These are phyloP conservation scores for Muscicapa comitata DNA, from an alignment of 2,797 vertebrate species.

Conservation along the genomic window DNA sequence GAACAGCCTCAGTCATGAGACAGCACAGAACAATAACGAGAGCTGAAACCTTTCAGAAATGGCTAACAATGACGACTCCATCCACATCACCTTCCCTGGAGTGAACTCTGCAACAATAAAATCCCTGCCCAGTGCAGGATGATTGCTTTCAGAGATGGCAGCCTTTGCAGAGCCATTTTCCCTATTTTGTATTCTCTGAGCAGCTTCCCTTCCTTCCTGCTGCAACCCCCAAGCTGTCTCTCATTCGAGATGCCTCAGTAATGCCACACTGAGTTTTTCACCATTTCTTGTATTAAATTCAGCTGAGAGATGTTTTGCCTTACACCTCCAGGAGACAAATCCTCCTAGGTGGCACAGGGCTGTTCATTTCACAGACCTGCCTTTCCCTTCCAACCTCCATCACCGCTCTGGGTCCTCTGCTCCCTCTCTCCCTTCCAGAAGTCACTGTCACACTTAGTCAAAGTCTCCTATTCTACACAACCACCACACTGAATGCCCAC, in stretches of 20 bases:
- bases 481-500: not conserved
- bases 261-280: not conserved
- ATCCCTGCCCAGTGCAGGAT: slow-evolving; percentile 25
- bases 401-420: not conserved
- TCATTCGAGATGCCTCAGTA: not conserved
- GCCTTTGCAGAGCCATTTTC: slow-evolving; percentile 57
- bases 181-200: slow-evolving; percentile 22
- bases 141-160: slow-evolving; percentile 58
- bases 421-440: not conserved
- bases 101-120: slow-evolving; percentile 62
- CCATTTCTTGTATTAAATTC: not conserved
- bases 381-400: not conserved
- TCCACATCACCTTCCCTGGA: slow-evolving; percentile 49
- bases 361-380: not conserved
- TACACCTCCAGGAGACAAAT: not conserved
- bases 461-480: not conserved
- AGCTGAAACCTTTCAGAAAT: slow-evolving; percentile 50
- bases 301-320: not conserved
- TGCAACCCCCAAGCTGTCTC: not conserved
- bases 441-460: not conserved
- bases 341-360: not conserved
- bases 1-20: slow-evolving; percentile 37
- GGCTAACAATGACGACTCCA: slow-evolving; percentile 57
- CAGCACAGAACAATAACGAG: slow-evolving; percentile 61
- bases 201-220: not conserved